Conservation (phyloP, 2,113 vertebrate genomes). For the Centropus unirufus region DNA sequence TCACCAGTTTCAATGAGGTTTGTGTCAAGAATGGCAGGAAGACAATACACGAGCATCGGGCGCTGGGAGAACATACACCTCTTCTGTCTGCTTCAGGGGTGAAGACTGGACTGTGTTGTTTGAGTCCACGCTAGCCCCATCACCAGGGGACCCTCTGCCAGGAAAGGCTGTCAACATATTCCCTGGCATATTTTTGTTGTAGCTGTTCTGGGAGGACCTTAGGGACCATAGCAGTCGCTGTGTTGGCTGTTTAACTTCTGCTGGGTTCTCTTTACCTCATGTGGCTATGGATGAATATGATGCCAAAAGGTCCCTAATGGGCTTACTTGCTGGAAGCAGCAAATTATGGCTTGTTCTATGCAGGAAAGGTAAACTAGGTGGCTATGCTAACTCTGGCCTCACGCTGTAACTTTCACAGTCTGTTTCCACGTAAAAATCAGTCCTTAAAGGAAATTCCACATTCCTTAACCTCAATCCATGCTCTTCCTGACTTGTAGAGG, state of each 20-base stretch:
- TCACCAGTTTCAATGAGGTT: slow-evolving; percentile 11
- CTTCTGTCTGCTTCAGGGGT: not conserved
- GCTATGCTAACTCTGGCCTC: not conserved
- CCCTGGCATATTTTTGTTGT: not conserved
- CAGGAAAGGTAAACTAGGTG: not conserved
- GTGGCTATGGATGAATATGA: not conserved
- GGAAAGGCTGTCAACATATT: not conserved
- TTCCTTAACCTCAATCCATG: not conserved
- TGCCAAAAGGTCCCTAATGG: not conserved
- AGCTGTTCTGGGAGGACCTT: not conserved
- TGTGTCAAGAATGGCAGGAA: not conserved
- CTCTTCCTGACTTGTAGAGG: not conserved
- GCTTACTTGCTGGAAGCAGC: not conserved
- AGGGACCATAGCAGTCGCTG: not conserved
- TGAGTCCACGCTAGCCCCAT: not conserved
- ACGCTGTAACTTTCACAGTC: not conserved
- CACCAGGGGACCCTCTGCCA: not conserved
- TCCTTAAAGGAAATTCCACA: not conserved
- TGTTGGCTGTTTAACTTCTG: not conserved
- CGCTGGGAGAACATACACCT: not conserved
- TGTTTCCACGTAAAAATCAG: not conserved
- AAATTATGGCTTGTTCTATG: not conserved
- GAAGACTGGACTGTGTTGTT: rapidly evolving
- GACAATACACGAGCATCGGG: not conserved
- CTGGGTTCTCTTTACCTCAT: not conserved